These are phyloP conservation scores for Colistium nudipinnis DNA, from an alignment of 2,113 vertebrate species.

Conservation along the genomic window DNA sequence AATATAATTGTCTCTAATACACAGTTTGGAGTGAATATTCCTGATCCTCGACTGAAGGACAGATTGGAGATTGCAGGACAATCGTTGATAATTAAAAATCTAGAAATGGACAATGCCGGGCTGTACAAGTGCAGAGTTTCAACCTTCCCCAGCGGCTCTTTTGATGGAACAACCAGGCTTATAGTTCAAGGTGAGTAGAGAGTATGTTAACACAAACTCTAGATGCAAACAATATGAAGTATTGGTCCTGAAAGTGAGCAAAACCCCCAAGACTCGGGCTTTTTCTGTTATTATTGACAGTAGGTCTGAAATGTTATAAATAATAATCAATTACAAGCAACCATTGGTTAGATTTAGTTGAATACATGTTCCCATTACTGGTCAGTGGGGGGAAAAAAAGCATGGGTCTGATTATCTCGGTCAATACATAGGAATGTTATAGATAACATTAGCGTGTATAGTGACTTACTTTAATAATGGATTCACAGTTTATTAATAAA, in stretches of 20 bases:
- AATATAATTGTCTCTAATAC: constrained; percentile 61
- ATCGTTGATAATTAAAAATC: constrained; percentile 69
- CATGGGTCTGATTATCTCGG: not conserved
- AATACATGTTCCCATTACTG: not conserved
- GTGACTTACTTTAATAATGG: not conserved
- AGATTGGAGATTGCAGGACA: constrained; percentile 53
- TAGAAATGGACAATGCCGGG: constrained; percentile 74
- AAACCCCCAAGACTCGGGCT: not conserved
- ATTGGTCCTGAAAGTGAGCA: too few species aligned
- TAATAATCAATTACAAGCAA: too few species aligned
- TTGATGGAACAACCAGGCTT: constrained; percentile 63
- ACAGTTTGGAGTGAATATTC: not conserved
- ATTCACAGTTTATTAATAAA: not conserved
- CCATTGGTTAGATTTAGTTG: not conserved
- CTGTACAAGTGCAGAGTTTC: constrained; percentile 75
- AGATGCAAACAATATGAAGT: too few species aligned
- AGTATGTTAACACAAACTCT: not conserved
- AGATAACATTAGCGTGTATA: not conserved
- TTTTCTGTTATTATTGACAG: too few species aligned
- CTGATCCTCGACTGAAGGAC: constrained; percentile 13
- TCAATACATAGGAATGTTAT: not conserved
- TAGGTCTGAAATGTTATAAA: not conserved
- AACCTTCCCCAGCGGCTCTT: constrained; percentile 74
- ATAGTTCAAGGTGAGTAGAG: constrained; percentile 70
- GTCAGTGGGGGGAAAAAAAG: not conserved